Evolutionary conservation across 2,888 invertebrate genomes (phyloP).

Genomic region (Lydus trimaculatus): DNA sequence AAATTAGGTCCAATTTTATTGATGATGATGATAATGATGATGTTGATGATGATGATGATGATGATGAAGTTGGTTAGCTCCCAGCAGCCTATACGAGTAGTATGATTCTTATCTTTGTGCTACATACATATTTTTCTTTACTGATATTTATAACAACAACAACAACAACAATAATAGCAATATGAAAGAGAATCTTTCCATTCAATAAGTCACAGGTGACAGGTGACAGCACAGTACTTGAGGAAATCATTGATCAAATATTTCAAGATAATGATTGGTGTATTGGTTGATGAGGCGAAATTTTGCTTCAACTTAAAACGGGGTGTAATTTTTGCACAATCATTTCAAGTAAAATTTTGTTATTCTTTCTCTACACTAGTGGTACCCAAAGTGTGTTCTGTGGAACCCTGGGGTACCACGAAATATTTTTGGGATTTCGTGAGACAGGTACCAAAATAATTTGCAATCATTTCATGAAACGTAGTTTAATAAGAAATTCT

Average conservation of each 20-base stretch:
- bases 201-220: slow-evolving; percentile 4
- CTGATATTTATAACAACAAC: neutral
- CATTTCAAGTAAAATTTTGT: too few relatives aligned
- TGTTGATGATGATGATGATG: slow-evolving; percentile 6
- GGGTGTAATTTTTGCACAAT: too few relatives aligned
- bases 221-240: neutral
- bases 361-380: too few relatives aligned
- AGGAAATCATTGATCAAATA: neutral
- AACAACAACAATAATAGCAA: slow-evolving; percentile 1
- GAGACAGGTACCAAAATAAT: too few relatives aligned
- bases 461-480: too few relatives aligned
- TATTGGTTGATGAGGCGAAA: neutral
- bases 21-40: slow-evolving; percentile 11
- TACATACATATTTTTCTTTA: neutral
- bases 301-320: too few relatives aligned
- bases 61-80: neutral
- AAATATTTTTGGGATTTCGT: too few relatives aligned
- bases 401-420: too few relatives aligned
- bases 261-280: neutral
- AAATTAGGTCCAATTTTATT: slow-evolving; percentile 25
- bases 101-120: slow-evolving; percentile 2
- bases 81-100: neutral
- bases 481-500: too few relatives aligned
- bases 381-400: too few relatives aligned
- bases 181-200: neutral